Evolutionary conservation across 2,797 vertebrate species (phyloP).

Genomic region (Parotocinclus haroldoi): DNA sequence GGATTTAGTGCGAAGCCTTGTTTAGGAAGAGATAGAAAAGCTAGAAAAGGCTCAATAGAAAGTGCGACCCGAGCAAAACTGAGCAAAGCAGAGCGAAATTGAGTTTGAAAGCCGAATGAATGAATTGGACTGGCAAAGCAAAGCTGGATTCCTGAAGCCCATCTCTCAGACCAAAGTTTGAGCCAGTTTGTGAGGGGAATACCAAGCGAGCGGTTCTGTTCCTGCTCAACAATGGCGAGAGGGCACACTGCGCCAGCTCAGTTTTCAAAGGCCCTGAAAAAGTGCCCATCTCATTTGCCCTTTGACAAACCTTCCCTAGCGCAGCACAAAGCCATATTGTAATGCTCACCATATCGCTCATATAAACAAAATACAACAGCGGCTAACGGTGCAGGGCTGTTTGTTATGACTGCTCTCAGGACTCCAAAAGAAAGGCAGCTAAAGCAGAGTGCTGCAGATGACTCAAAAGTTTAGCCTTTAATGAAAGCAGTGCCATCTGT

Average conservation of each 20-base stretch:
- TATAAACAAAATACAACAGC: conserved; percentile 54
- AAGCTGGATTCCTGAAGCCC: conserved; percentile 62
- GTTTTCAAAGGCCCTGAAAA: conserved; percentile 60
- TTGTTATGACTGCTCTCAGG: conserved; percentile 47
- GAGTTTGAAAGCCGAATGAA: conserved; percentile 61
- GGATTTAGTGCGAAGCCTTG: too few species aligned
- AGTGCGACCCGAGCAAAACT: conserved; percentile 17
- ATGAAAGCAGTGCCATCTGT: conserved; percentile 42
- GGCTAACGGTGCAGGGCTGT: conserved; percentile 8
- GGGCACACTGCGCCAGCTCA: conserved; percentile 66
- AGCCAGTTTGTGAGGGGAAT: conserved; percentile 71
- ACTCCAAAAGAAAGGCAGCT: conserved; percentile 39
- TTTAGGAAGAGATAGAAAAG: too few species aligned
- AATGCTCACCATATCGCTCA: conserved; percentile 61
- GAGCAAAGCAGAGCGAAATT: conserved; percentile 47
- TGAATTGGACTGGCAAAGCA: conserved; percentile 63
- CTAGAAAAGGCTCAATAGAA: too few species aligned
- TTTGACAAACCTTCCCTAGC: conserved; percentile 58
- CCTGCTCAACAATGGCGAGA: conserved; percentile 59
- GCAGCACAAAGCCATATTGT: conserved; percentile 62
- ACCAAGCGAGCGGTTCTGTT: conserved; percentile 63
- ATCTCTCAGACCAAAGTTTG: conserved; percentile 69
- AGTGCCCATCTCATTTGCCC: conserved; percentile 64
- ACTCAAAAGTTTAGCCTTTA: conserved; percentile 46
- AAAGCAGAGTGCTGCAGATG: conserved; percentile 39